Conservation (phyloP, 1,140 invertebrate species). For the Carposina sasakii region DNA sequence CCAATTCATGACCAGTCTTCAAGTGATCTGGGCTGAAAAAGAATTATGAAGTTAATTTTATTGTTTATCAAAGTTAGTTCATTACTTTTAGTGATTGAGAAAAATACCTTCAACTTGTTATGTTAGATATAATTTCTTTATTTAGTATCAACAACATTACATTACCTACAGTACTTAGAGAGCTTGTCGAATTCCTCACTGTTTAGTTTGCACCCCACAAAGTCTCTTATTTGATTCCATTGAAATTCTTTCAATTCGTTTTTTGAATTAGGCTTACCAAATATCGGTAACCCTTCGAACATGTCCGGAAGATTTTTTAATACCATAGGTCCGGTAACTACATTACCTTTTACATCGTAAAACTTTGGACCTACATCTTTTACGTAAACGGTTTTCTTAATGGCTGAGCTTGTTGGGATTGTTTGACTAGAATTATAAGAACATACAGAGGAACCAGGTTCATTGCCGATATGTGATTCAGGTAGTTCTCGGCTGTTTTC, state of each 20-base stretch:
- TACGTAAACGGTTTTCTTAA: too few relatives aligned
- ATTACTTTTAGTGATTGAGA: too few relatives aligned
- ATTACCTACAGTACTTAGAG: conserved; percentile 39
- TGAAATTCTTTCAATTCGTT: conserved; percentile 25
- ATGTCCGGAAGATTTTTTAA: conserved; percentile 38
- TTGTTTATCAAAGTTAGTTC: too few relatives aligned
- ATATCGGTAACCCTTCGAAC: conserved; percentile 42
- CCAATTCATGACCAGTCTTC: conserved; percentile 39
- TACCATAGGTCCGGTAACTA: conserved; percentile 40
- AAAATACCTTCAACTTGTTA: too few relatives aligned
- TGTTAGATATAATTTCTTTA: too few relatives aligned
- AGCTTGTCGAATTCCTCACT: conserved; percentile 46
- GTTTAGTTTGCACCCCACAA: conserved; percentile 39
- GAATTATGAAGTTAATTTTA: too few relatives aligned
- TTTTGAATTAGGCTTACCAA: conserved; percentile 30
- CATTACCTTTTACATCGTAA: conserved; percentile 29
- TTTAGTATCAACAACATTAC: too few relatives aligned
- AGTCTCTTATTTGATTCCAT: conserved; percentile 37
- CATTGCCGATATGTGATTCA: too few relatives aligned
- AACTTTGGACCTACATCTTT: conserved; percentile 28
- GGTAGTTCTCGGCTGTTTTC: too few relatives aligned
- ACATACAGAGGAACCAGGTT: too few relatives aligned
- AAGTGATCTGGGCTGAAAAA: conserved; percentile 46
- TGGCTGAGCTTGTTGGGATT: too few relatives aligned
- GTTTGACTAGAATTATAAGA: not conserved